Conservation (phyloP, 2,888 invertebrate species). For the Zeuzera pyrina region DNA sequence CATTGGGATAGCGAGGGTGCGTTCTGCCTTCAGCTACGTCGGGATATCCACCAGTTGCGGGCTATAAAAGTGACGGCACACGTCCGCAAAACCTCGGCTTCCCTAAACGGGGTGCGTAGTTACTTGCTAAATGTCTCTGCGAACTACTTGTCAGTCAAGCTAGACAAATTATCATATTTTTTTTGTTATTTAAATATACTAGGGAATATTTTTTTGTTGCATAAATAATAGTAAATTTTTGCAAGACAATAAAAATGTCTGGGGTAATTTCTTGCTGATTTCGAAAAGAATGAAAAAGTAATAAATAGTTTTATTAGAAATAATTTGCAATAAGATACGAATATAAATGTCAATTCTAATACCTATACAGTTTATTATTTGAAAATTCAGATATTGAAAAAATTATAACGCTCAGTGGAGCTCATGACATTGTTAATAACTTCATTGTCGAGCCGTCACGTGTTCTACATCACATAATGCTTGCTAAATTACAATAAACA, state of each 20-base stretch:
- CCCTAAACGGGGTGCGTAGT: constrained; percentile 11
- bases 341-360: background rate
- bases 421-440: constrained; percentile 50
- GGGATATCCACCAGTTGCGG: constrained; percentile 41
- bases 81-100: constrained; percentile 30
- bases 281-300: too few relatives aligned
- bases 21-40: constrained; percentile 13
- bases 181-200: background rate
- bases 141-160: constrained; percentile 12
- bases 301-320: background rate
- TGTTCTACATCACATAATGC: constrained; percentile 50
- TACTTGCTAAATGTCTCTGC: constrained; percentile 15
- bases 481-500: constrained; percentile 66
- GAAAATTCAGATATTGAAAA: background rate
- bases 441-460: constrained; percentile 57
- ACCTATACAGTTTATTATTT: background rate
- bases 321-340: background rate
- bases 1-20: constrained; percentile 36
- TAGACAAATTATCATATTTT: background rate
- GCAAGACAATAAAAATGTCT: too few relatives aligned
- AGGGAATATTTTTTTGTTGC: too few relatives aligned
- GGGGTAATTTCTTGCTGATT: too few relatives aligned
- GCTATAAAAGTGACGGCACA: constrained; percentile 44
- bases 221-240: too few relatives aligned
- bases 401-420: constrained; percentile 18